Conservation (phyloP, 1,140 invertebrate genomes). For the Scaptomyza hsui region DNA sequence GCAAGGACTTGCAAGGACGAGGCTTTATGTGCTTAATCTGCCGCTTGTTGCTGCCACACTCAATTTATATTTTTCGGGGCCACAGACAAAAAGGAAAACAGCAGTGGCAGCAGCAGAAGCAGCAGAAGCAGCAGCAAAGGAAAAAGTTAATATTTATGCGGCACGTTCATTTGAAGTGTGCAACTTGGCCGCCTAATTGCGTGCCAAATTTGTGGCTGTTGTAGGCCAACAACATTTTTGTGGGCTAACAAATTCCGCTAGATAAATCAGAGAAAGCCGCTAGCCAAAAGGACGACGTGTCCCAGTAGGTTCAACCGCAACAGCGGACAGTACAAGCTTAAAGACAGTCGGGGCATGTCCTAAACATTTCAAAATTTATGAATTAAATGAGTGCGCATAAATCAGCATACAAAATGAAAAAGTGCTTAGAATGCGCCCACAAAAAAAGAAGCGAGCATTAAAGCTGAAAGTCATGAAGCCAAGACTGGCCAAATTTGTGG, state of each 20-base stretch:
- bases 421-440: slow-evolving; percentile 19
- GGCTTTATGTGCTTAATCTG: slow-evolving; percentile 44
- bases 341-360: slow-evolving; percentile 21
- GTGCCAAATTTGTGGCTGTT: slow-evolving; percentile 73
- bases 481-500: slow-evolving; percentile 25
- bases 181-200: slow-evolving; percentile 57
- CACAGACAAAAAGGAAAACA: slow-evolving; percentile 11
- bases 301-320: slow-evolving; percentile 2
- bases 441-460: slow-evolving; percentile 4
- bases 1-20: slow-evolving; percentile 17
- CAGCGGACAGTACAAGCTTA: background rate
- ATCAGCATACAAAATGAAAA: slow-evolving; percentile 68
- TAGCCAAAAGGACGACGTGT: background rate
- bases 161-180: slow-evolving; percentile 38
- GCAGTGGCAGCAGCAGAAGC: background rate
- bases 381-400: slow-evolving; percentile 79
- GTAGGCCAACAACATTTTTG: slow-evolving; percentile 51
- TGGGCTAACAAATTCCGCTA: slow-evolving; percentile 69
- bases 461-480: slow-evolving; percentile 33
- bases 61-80: slow-evolving; percentile 18
- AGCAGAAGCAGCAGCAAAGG: background rate
- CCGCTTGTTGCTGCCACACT: slow-evolving; percentile 44
- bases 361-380: slow-evolving; percentile 62
- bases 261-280: slow-evolving; percentile 58
- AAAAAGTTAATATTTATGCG: slow-evolving; percentile 69